Evolutionary conservation across 2,797 vertebrate species (phyloP).

Genomic region (Chrysocyon brachyurus): DNA sequence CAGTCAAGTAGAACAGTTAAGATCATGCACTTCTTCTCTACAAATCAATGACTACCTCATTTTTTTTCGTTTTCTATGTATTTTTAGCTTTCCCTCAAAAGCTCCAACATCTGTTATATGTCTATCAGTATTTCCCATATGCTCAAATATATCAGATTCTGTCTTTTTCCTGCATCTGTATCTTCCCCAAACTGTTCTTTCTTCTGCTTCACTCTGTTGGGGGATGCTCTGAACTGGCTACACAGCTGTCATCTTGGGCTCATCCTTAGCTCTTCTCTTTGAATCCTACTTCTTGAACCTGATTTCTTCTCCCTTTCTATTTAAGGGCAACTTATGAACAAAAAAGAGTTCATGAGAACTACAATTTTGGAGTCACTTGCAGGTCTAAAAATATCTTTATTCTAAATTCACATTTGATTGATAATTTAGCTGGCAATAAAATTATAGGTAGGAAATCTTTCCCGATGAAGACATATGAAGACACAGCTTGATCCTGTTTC

Average conservation of each 20-base stretch:
- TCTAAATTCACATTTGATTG: background rate
- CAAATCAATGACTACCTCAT: background rate
- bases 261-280: background rate
- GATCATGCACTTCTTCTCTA: background rate
- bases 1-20: background rate
- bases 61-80: background rate
- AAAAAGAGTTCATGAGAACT: background rate
- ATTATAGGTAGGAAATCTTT: background rate
- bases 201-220: background rate
- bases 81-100: constrained; percentile 7
- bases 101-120: background rate
- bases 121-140: background rate
- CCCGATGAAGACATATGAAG: background rate
- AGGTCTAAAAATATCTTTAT: background rate
- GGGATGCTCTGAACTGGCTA: background rate
- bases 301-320: background rate
- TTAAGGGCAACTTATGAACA: background rate
- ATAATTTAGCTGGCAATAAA: constrained; percentile 40
- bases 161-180: background rate
- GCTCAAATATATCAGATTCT: background rate
- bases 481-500: background rate
- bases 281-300: background rate
- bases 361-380: background rate
- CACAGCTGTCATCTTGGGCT: background rate
- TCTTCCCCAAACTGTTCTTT: background rate